These are phyloP conservation scores for Suillia variegata DNA, from an alignment of 2,888 invertebrate genomes.

Conservation along the genomic window DNA sequence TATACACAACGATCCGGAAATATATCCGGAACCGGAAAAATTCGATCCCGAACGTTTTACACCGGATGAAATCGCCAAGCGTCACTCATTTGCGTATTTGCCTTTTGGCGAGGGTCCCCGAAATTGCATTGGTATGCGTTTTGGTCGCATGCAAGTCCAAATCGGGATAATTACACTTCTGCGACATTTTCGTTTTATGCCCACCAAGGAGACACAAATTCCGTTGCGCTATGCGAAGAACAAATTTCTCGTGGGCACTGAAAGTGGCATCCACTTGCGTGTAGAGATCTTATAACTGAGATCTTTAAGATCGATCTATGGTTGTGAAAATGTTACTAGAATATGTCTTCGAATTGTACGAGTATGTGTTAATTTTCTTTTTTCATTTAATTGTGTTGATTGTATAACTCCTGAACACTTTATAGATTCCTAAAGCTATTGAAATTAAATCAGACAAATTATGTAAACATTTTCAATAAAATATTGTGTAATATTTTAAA, in stretches of 20 bases:
- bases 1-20: slow-evolving; percentile 65
- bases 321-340: too few species aligned
- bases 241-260: slow-evolving; percentile 31
- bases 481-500: too few species aligned
- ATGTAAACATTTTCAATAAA: too few species aligned
- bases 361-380: too few species aligned
- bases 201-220: slow-evolving; percentile 18
- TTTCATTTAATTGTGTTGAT: too few species aligned
- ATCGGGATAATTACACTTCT: slow-evolving; percentile 37
- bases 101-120: slow-evolving; percentile 57
- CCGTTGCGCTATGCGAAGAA: slow-evolving; percentile 32
- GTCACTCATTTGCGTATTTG: slow-evolving; percentile 57
- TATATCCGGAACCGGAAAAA: slow-evolving; percentile 64
- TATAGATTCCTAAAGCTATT: too few species aligned
- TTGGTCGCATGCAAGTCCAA: slow-evolving; percentile 48
- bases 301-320: too few species aligned
- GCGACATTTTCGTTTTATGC: slow-evolving; percentile 35
- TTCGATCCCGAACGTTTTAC: slow-evolving; percentile 69
- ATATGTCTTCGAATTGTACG: too few species aligned
- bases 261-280: slow-evolving; percentile 33
- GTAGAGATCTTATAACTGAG: slow-evolving; percentile 22
- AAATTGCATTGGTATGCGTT: slow-evolving; percentile 53
- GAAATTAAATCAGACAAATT: too few species aligned
- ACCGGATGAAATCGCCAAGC: slow-evolving; percentile 62
- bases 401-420: too few species aligned